Evolutionary conservation across 2,888 invertebrate genomes (phyloP).

Genomic region (Leucophora obtusa): DNA sequence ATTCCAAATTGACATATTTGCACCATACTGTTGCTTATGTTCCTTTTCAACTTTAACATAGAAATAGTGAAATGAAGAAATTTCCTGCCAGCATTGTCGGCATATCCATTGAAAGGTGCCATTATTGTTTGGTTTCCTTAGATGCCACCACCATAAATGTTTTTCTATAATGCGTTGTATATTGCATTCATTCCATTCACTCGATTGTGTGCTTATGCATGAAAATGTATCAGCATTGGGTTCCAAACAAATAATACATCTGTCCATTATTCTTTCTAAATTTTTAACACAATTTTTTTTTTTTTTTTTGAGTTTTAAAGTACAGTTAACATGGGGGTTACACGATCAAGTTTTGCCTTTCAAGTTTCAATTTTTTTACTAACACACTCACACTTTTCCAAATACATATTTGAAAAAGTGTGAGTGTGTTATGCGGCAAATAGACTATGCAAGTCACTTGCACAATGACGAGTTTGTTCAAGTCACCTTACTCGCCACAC

Average conservation of each 20-base stretch:
- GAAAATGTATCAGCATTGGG: conserved; percentile 37
- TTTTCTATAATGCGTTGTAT: conserved; percentile 52
- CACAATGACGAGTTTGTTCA: too few species aligned
- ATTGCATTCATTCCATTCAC: conserved; percentile 48
- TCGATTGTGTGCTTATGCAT: conserved; percentile 24
- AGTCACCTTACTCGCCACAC: too few species aligned
- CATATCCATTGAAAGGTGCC: conserved; percentile 42
- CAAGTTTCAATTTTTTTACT: too few species aligned
- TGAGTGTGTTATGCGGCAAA: too few species aligned
- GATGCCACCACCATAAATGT: conserved; percentile 62
- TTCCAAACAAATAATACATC: conserved; percentile 53
- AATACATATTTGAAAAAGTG: too few species aligned
- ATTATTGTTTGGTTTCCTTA: not conserved
- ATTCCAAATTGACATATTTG: not conserved
- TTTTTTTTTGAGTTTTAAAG: too few species aligned
- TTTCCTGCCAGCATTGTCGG: conserved; percentile 44
- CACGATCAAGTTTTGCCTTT: too few species aligned
- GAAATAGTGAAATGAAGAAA: conserved; percentile 54
- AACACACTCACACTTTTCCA: too few species aligned
- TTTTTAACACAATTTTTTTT: too few species aligned
- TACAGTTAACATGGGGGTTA: too few species aligned
- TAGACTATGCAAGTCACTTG: too few species aligned
- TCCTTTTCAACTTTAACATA: conserved; percentile 47
- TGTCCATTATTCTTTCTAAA: conserved; percentile 53
- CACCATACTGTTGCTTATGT: not conserved